Evolutionary conservation across 2,113 vertebrate genomes (phyloP).

Genomic region (Cyprinodon brontotheroides): DNA sequence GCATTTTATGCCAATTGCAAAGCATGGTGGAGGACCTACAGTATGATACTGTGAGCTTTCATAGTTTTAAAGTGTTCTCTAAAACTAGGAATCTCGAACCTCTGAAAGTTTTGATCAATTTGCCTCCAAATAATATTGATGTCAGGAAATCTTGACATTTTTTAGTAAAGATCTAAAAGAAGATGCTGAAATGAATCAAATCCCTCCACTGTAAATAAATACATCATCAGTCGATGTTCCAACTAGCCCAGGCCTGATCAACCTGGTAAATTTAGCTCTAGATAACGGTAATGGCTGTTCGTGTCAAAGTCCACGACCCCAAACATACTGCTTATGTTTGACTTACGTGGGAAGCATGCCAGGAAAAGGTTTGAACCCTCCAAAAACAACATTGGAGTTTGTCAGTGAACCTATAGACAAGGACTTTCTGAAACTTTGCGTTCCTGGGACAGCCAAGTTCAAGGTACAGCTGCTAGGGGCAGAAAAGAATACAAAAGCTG

Average conservation of each 20-base stretch:
- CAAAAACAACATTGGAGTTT: not conserved
- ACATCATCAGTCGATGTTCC: not conserved
- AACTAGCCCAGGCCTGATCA: not conserved
- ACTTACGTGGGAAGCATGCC: not conserved
- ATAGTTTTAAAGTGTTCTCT: too few species aligned
- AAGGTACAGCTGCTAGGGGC: not conserved
- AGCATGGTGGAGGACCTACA: too few species aligned
- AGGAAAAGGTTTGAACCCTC: not conserved
- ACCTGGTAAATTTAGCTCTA: not conserved
- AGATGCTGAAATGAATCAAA: not conserved
- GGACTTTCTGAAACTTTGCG: not conserved
- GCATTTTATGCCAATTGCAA: too few species aligned
- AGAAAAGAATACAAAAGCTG: not conserved
- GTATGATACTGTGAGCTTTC: too few species aligned
- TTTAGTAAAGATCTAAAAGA: not conserved
- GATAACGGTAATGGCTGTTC: not conserved
- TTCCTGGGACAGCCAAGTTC: not conserved
- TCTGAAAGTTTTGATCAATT: too few species aligned
- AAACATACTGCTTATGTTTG: not conserved
- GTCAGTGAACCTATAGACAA: not conserved
- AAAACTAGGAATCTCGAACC: too few species aligned
- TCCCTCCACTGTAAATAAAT: not conserved
- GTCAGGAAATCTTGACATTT: not conserved
- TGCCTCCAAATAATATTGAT: not conserved
- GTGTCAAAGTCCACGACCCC: constrained; percentile 4